Percentiles rank a stretch among this genome's conserved stretches.
Conservation (phyloP, 2,797 vertebrate genomes). For the Chrysolophus pictus region DNA sequence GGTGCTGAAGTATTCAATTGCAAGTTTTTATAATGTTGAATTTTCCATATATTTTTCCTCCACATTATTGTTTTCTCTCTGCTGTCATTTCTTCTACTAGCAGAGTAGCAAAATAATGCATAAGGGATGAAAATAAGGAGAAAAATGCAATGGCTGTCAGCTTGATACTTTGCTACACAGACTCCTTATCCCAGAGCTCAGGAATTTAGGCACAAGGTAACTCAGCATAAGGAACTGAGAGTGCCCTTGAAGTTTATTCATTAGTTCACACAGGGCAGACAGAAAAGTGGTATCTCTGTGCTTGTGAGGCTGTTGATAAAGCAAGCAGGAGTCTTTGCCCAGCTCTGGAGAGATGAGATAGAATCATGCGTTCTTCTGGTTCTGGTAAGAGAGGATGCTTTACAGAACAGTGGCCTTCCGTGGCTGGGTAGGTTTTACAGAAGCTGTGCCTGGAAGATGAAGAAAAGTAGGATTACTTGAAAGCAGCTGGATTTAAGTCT, state of each 20-base stretch:
- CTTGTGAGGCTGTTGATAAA: not conserved
- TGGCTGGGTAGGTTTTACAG: not conserved
- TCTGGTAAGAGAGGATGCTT: not conserved
- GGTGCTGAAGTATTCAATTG: slow-evolving; percentile 1
- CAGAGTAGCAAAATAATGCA: not conserved
- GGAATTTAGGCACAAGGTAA: not conserved
- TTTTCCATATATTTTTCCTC: slow-evolving; percentile 25
- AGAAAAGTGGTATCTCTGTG: not conserved
- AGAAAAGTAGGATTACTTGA: not conserved
- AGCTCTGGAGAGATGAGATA: not conserved
- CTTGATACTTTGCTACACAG: not conserved
- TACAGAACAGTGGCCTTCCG: not conserved
- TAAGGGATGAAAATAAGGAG: slow-evolving; percentile 1
- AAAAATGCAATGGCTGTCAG: not conserved
- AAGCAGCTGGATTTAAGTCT: not conserved
- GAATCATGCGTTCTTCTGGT: not conserved
- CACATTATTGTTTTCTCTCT: slow-evolving; percentile 43
- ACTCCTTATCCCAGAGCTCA: not conserved
- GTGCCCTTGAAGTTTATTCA: slow-evolving; percentile 11
- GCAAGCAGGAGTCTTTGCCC: not conserved
- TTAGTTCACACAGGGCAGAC: not conserved
- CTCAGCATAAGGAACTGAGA: not conserved
- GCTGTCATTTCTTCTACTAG: not conserved
- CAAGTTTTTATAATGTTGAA: not conserved
- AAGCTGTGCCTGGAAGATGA: not conserved